Evolutionary conservation across 2,113 vertebrate genomes (phyloP).

Genomic region (Lepus americanus): DNA sequence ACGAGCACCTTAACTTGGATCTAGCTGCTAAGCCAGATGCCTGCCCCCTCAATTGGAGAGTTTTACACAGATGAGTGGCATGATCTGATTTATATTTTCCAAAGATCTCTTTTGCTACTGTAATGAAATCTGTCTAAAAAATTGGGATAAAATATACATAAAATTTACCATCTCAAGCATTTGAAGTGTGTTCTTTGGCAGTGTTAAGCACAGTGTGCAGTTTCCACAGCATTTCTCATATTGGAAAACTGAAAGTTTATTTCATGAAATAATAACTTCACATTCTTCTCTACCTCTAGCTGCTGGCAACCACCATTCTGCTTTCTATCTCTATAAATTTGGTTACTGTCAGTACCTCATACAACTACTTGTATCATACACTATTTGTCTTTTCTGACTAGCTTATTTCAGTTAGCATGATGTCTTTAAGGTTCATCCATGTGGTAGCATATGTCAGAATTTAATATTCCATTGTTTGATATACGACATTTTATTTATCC

Average conservation of each 20-base stretch:
- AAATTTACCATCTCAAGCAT: neutral
- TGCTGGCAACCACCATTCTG: neutral
- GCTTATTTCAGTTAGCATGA: neutral
- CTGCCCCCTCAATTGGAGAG: too few relatives aligned
- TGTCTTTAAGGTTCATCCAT: neutral
- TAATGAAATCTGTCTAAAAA: constrained; percentile 23
- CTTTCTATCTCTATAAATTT: neutral
- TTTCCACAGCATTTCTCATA: neutral
- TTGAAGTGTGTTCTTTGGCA: neutral
- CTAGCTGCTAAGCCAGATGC: too few relatives aligned
- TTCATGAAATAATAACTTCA: neutral
- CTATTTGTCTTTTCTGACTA: constrained; percentile 2
- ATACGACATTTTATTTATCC: neutral
- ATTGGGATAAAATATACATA: neutral
- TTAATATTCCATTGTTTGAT: constrained; percentile 1
- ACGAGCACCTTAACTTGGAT: too few relatives aligned
- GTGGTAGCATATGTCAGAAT: neutral
- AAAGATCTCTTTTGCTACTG: neutral
- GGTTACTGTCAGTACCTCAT: neutral
- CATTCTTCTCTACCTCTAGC: neutral
- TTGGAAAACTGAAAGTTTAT: neutral
- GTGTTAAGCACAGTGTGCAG: neutral
- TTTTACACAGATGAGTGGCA: neutral
- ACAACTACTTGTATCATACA: neutral
- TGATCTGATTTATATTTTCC: constrained; percentile 1